A percentile compares a stretch with the other conserved stretches of the same genome.
Conservation (phyloP, 2,797 vertebrate genomes). For the Etheostoma nigrum region DNA sequence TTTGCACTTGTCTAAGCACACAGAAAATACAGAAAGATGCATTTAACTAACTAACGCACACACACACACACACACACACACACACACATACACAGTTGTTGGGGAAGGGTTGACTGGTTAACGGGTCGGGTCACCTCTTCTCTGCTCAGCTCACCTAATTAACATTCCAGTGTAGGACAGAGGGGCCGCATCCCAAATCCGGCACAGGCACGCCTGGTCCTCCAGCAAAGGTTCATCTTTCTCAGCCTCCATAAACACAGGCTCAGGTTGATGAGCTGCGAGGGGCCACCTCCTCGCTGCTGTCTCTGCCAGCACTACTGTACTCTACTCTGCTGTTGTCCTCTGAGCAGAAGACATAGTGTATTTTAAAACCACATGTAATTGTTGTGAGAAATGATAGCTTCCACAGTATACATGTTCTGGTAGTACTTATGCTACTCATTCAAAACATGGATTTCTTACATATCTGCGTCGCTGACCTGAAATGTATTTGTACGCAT, state of each 20-base stretch:
- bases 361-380: neutral
- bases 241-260: constrained; percentile 71
- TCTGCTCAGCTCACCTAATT: constrained; percentile 79
- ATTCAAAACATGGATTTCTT: constrained; percentile 15
- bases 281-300: constrained; percentile 56
- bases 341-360: neutral
- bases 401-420: neutral
- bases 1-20: constrained; percentile 10
- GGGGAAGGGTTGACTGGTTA: constrained; percentile 60
- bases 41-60: neutral
- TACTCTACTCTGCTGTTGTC: neutral
- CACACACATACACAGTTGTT: constrained; percentile 3
- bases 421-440: neutral
- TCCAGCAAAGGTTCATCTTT: constrained; percentile 62
- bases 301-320: constrained; percentile 31
- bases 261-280: constrained; percentile 73
- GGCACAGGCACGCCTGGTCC: constrained; percentile 69
- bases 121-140: constrained; percentile 71
- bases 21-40: neutral
- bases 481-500: constrained; percentile 21
- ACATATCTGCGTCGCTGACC: neutral
- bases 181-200: constrained; percentile 73
- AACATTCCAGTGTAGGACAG: constrained; percentile 80
- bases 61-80: too few relatives aligned
- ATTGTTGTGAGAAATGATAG: neutral